These are phyloP conservation scores for Pharmacophagus antenor DNA, from an alignment of 2,888 invertebrate genomes.

Conservation along the genomic window DNA sequence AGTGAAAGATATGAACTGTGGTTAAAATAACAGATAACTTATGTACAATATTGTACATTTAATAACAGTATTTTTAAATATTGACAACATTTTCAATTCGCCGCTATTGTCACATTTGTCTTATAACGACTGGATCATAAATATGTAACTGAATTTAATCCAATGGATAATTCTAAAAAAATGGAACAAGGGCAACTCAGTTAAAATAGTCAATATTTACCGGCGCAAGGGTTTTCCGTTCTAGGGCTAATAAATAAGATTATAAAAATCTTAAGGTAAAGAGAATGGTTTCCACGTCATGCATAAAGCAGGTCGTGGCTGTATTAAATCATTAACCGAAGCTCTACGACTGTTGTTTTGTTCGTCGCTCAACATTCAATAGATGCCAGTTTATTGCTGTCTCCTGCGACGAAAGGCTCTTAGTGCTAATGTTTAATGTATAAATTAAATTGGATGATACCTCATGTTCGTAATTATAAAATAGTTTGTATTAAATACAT, in stretches of 20 bases:
- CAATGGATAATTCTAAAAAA: background rate
- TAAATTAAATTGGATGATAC: too few species aligned
- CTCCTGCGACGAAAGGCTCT: background rate
- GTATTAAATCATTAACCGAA: constrained; percentile 4
- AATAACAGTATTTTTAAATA: too few species aligned
- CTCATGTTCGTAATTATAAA: too few species aligned
- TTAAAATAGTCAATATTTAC: background rate
- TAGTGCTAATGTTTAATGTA: too few species aligned
- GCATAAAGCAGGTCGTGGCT: constrained; percentile 9
- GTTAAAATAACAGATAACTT: too few species aligned
- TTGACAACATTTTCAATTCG: too few species aligned
- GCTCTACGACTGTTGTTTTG: background rate
- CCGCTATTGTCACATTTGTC: too few species aligned
- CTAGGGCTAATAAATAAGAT: constrained; percentile 20
- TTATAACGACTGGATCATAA: too few species aligned
- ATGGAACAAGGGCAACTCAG: background rate
- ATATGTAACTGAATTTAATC: too few species aligned
- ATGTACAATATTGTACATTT: too few species aligned
- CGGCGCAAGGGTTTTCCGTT: background rate
- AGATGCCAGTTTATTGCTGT: background rate
- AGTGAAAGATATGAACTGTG: too few species aligned
- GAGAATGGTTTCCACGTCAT: background rate
- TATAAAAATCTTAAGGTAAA: constrained; percentile 9
- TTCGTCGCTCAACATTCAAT: constrained; percentile 6
- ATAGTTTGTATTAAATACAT: too few species aligned